Evolutionary conservation across 2,888 invertebrate genomes (phyloP), one percentile per base, ranked within the genome.

Genomic region (Acleris holmiana): DNA sequence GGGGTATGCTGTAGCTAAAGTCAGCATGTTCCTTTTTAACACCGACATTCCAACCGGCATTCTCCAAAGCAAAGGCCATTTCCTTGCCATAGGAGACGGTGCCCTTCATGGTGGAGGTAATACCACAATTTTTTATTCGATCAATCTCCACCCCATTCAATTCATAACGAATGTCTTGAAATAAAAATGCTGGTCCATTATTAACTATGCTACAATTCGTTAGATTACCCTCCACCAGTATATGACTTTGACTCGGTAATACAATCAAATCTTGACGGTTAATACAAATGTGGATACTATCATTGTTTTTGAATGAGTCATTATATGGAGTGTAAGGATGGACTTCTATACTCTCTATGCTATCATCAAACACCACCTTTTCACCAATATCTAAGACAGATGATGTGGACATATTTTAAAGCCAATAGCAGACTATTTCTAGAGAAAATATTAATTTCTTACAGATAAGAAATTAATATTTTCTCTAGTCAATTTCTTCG

Each of bases 71-170:
- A 10, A 47, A 15, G 10, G 62, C 62, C 10, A 17, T 41, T 2
- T 56, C 56, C 19, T 48, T 46, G 25, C 25, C n/a, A 46, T 51
- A 51, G 10, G 44, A 51, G 21, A 63, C 35, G 3, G 54, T 47
- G 3, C 61, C 53, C 29, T 68, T 68, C 17, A 69, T 57, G 2
- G 68, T 69, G 19, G 68, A 56, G 2, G 69, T 70, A 8, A 70
- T 63, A n/a, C 70, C 70, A n/a, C 56, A 59, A 40, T 70, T 68
- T 60, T 53, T 69, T 6, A 29, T 29, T 29, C 29, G 51, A 67
- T 69, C 69, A 35, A 70, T 66, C 48, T 68, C 69, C 8, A 70
- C 56, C 3, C 70, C 67, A 59, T 67, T 55, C 17, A 49, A 40
- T 15, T 62, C 56, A 29, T 57, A 64, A n/a, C 64, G 59, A 17